Base-by-base conservation (phyloP, 2,888 invertebrate genomes). In the Eustalomyia histrio region DNA sequence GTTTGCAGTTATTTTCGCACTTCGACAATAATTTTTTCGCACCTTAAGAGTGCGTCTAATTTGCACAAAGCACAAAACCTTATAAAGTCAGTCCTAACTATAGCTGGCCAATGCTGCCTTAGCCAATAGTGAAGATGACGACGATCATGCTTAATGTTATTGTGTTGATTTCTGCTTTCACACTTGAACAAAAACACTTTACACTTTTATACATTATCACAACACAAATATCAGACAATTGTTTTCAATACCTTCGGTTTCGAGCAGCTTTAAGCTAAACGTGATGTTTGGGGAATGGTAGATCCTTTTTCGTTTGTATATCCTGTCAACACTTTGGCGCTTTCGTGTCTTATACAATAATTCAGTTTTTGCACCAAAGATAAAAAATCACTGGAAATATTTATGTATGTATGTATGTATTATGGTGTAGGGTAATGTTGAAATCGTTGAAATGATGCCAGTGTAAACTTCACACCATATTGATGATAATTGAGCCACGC, bases 1-100 rank as follows among this genome's bases (percentile, higher is more conserved):
- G 35, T 83, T 85, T 83, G 83, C 88, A 74, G 87, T 87, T 89
- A 88, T 88, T 88, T 88, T 88, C 87, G 88, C 88, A 89, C 89
- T 87, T 88, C 87, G 87, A 88, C 88, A 87, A 85, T 86, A 87
- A 55, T 53, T 68, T 43, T 67, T 88, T 88, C 85, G 85, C 89
- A 88, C 88, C 87, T 88, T 84, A 85, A 76, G 74, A 81, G 78
- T 83, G 84, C 84, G 84, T 85, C 85, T 85, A 85, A 85, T 85
- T 84, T 86, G 85, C n/a, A 85, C 16, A 67, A 72, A 65, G 55
- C 61, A 29, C 7, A 61, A 72, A 78, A 84, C 74, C 39, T 78
- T 78, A 55, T 60, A 33, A n/a, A 50, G 14, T 35, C n/a, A 50
- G 14, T 35, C n/a, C 10, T 9, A 8, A 78, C 78, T 35, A 14